Conservation (phyloP, 2,113 vertebrate species). For the Antechinus flavipes region DNA sequence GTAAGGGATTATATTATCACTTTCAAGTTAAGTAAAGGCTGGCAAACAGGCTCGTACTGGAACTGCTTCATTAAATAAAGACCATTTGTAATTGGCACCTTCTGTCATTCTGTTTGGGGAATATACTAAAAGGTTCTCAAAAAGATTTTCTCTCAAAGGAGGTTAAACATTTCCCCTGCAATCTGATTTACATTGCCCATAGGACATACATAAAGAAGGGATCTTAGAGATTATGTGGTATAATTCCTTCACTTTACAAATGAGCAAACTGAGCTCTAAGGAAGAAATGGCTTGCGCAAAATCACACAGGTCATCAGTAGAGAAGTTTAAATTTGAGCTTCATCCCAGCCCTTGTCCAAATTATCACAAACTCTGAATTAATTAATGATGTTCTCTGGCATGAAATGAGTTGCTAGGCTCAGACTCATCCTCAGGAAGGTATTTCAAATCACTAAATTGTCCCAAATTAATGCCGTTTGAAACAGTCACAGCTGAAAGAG, state of each 20-base stretch:
- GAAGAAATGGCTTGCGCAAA: background rate
- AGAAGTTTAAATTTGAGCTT: background rate
- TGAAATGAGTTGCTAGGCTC: background rate
- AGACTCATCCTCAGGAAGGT: background rate
- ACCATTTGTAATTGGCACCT: background rate
- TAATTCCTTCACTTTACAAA: background rate
- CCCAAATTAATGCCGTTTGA: constrained; percentile 2
- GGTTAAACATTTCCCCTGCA: background rate
- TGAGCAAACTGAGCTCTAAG: background rate
- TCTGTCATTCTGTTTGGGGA: background rate
- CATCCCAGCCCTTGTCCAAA: background rate
- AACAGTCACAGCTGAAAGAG: background rate
- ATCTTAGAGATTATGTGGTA: background rate
- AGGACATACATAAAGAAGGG: background rate
- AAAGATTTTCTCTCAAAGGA: background rate
- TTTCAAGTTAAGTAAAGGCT: background rate
- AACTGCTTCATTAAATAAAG: background rate
- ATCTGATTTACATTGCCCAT: background rate
- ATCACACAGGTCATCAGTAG: background rate
- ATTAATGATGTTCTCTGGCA: background rate
- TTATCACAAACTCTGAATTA: background rate
- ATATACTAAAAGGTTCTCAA: background rate
- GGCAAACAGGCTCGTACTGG: background rate
- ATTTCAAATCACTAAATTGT: constrained; percentile 4
- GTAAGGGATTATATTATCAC: background rate